Base-by-base conservation (phyloP, 2,797 vertebrate genomes). In the Enteromius unitaeniatus region DNA sequence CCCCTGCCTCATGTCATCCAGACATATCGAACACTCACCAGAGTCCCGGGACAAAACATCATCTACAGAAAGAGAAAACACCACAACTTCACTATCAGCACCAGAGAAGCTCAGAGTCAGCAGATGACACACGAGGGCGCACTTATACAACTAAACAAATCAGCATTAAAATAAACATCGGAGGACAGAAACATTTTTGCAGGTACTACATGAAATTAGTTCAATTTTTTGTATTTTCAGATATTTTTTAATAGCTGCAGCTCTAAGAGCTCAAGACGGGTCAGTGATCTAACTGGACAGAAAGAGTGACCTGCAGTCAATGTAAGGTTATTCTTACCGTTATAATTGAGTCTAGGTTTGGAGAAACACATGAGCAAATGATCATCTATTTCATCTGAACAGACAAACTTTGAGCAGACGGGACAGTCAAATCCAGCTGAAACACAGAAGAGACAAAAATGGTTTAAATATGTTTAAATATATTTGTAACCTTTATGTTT, bases 291-390 rank as follows among this genome's bases (percentile, higher is more conserved):
- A 62, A 28, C 26, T 62, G 58, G 58, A 28, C 13, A 28, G 58
- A 28, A 28, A 62, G 23, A 10, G 53, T 3, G 6, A 21, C 21
- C 7, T 13, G 40, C 40, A 42, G 40, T 42, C 40, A 5, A 0
- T 23, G 53, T 40, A 55, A 68, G 0, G 34, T 31, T 17, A 10
- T 11, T 86, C 97, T 97, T 95, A 99, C 98, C 98, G 91, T 99
- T 99, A 93, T 99, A 99, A 88, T 96, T 95, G 93, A 99, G 97
- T 87, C 96, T 96, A 58, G 95, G 96, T 91, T 99, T 99, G 92
- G 97, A 99, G 95, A 99, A 96, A 90, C 98, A 99, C 96, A 97
- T 95, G 85, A 98, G 96, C 90, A 99, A 96, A 93, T 99, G 98
- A 88, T 97, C 95, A 91, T 99, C 97, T 90, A 99, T 97, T 95